Conservation (phyloP, 2,797 vertebrate species). For the Falco concolor region DNA sequence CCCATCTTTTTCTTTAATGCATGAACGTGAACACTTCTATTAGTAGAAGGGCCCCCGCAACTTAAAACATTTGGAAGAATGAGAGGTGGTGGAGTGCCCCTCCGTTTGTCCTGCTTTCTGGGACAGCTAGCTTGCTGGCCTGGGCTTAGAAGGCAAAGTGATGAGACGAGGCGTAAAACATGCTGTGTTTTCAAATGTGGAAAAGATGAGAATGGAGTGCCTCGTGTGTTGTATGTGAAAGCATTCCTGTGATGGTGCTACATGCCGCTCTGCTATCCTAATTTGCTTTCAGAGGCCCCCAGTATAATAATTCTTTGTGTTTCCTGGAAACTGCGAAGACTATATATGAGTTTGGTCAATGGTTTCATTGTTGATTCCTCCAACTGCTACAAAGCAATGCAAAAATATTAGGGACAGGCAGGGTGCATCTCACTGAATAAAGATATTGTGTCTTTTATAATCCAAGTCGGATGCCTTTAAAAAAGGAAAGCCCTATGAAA, state of each 20-base stretch:
- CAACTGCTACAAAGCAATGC: neutral
- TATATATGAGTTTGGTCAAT: conserved; percentile 48
- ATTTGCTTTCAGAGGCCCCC: conserved; percentile 34
- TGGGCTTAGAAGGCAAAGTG: neutral
- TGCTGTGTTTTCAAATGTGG: neutral
- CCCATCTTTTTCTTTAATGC: neutral
- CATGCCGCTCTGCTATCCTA: conserved; percentile 18
- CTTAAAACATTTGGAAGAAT: neutral
- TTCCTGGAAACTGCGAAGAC: conserved; percentile 14
- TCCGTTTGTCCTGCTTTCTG: neutral
- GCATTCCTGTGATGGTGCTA: conserved; percentile 30
- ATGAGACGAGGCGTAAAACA: neutral
- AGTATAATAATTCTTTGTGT: conserved; percentile 53
- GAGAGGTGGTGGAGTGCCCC: neutral
- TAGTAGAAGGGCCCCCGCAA: neutral
- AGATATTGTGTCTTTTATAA: conserved; percentile 19
- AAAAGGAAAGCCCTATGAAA: conserved; percentile 11
- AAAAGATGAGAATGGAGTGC: neutral
- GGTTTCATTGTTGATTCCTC: conserved; percentile 53
- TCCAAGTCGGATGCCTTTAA: neutral
- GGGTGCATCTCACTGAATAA: conserved; percentile 46
- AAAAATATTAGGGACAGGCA: conserved; percentile 46
- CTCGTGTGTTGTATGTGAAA: neutral
- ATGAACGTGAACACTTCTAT: neutral
- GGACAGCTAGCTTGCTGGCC: neutral